Base-by-base conservation (phyloP, 2,797 vertebrate genomes). In the Centroberyx gerrardi region DNA sequence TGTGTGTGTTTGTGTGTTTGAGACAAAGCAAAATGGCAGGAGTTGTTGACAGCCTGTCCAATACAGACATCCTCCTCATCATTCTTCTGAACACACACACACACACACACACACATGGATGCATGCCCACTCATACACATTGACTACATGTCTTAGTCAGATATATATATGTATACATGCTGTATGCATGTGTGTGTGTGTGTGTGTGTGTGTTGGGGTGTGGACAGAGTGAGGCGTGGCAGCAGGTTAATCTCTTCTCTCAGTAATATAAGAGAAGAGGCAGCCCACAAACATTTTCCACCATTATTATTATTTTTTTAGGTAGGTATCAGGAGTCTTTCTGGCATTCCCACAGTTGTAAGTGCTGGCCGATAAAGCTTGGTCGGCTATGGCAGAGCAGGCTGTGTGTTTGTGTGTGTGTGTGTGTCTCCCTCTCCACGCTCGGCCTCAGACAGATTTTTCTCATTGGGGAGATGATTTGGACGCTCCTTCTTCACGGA, bases 271-370 rank as follows among this genome's bases (percentile, higher is more conserved):
- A 59, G 61, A 82, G 67, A 70, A 72, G 56, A 78, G 72, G 62
- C 75, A 71, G 82, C 65, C 72, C 74, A 63, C 76, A 76, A 81
- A 85, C 69, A 81, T 85, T 90, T 91, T 90, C 84, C 87, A 87
- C 51, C 65, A 56, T 44, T 69, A 70, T 33, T 69, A 72, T 63
- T 38, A 58, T 76, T n/a, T 72, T 33, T 84, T 75, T 83, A 72
- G 3, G 87, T 68, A 87, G 62, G 44, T 68, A 78, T 86, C 67
- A 72, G 31, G 66, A 33, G 44, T 86, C 76, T 76, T 80, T 75
- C 60, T 71, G 65, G 76, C 62, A 83, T 78, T 87, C 75, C 59
- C 65, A 44, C 64, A 40, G 61, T 66, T 68, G 40, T 74, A 70
- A 73, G 27, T n/a, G 55, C 55, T 74, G 77, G 74, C 62, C 65